Percentiles rank a stretch among this genome's conserved stretches.
Evolutionary conservation across 2,113 vertebrate species (phyloP).

Genomic region (Corydoras sp.): DNA sequence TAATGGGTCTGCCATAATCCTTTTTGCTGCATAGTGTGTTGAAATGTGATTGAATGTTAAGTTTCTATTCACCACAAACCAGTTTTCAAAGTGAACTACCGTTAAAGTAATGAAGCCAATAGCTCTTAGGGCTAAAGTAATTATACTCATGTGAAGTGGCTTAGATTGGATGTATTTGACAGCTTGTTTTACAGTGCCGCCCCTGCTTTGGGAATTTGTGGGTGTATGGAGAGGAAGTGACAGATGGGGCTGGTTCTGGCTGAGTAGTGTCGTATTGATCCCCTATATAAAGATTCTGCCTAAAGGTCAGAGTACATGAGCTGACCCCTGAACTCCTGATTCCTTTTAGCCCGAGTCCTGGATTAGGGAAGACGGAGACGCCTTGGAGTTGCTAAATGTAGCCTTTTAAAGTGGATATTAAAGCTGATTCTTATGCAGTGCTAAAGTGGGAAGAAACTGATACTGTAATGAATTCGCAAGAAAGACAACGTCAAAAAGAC

Average conservation of each 20-base stretch:
- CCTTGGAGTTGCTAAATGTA: constrained; percentile 44
- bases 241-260: constrained; percentile 21
- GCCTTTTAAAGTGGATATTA: constrained; percentile 37
- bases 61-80: neutral
- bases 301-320: constrained; percentile 23
- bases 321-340: constrained; percentile 23
- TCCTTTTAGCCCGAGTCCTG: neutral
- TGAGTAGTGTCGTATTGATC: constrained; percentile 24
- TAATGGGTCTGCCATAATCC: no score
- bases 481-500: neutral
- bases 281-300: constrained; percentile 15
- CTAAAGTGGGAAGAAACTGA: constrained; percentile 30
- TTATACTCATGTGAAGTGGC: constrained; percentile 27
- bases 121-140: constrained; percentile 21
- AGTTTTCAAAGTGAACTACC: neutral
- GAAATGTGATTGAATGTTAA: neutral
- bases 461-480: neutral
- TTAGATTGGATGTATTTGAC: constrained; percentile 36
- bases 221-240: constrained; percentile 8
- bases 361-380: neutral
- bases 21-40: neutral
- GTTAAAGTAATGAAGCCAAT: constrained; percentile 21
- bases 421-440: constrained; percentile 38
- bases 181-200: constrained; percentile 3
- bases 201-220: constrained; percentile 13